phyloP scores from a whole-genome alignment of 2,888 invertebrate species.

The Eucriotettix oculatus region DNA sequence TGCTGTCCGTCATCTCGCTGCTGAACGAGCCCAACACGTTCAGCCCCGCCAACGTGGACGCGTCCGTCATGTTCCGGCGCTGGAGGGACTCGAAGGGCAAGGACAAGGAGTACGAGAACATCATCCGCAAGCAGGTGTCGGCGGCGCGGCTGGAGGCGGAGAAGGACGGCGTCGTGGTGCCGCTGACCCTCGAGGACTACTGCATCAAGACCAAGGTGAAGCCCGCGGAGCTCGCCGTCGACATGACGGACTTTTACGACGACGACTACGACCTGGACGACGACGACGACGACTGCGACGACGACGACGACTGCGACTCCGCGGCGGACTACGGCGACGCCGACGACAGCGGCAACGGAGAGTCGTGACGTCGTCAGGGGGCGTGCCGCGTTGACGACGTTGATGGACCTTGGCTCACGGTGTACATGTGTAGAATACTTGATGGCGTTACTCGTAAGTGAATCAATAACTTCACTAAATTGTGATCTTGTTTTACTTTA shows the following conservation, averaged over 20 bases:
- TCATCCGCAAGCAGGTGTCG: constrained; percentile 79
- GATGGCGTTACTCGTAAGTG: neutral
- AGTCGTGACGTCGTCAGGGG: constrained; percentile 47
- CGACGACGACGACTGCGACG: constrained; percentile 44
- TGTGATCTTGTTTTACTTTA: constrained; percentile 2
- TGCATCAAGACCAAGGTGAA: constrained; percentile 74
- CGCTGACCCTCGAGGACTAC: constrained; percentile 94
- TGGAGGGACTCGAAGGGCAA: constrained; percentile 97
- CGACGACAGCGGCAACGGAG: constrained; percentile 83
- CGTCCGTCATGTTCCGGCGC: constrained; percentile 97
- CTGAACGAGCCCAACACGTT: constrained; percentile 99
- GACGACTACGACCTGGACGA: constrained; percentile 77
- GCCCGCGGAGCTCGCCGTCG: constrained; percentile 54
- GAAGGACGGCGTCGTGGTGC: constrained; percentile 91
- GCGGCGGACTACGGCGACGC: constrained; percentile 57
- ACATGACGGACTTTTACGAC: constrained; percentile 92
- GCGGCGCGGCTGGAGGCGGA: constrained; percentile 90
- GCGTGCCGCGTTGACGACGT: too few species aligned
- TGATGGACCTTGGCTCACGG: neutral
- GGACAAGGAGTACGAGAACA: constrained; percentile 98
- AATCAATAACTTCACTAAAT: neutral
- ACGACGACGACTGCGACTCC: constrained; percentile 44
- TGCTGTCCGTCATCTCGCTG: constrained; percentile 94
- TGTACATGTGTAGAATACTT: neutral
- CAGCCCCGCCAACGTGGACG: constrained; percentile 99